A percentile compares a stretch with the other conserved stretches of the same genome.
These are phyloP conservation scores for Schrankia costaestrigalis DNA, from an alignment of 2,888 invertebrate genomes.

Conservation along the genomic window DNA sequence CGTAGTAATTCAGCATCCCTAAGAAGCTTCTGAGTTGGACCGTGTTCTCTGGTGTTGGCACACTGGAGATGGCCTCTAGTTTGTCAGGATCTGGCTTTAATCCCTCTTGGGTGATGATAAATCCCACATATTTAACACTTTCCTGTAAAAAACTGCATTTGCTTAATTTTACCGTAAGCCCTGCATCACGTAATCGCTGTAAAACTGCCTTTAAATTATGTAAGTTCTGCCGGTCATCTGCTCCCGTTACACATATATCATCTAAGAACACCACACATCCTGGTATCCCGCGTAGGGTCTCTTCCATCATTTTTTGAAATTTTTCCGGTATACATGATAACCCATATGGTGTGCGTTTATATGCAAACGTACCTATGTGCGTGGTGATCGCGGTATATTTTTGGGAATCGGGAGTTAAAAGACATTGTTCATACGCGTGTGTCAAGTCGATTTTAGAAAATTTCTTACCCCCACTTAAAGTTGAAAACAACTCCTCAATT, in stretches of 20 bases:
- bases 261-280: slow-evolving; percentile 1
- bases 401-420: not conserved
- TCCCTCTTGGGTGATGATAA: not conserved
- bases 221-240: not conserved
- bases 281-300: not conserved
- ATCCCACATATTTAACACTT: not conserved
- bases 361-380: not conserved
- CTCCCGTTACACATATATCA: slow-evolving; percentile 1
- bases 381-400: not conserved
- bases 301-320: slow-evolving; percentile 2
- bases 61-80: not conserved
- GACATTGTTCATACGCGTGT: not conserved
- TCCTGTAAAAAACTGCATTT: not conserved
- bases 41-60: not conserved
- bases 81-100: not conserved
- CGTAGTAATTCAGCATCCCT: not conserved
- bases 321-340: slow-evolving; percentile 5
- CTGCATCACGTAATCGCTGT: not conserved
- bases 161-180: slow-evolving; percentile 1
- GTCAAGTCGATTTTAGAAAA: slow-evolving; percentile 10
- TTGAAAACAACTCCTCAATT: slow-evolving; percentile 27
- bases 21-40: not conserved
- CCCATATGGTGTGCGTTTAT: slow-evolving; percentile 1
- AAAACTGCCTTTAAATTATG: not conserved
- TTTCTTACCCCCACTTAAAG: slow-evolving; percentile 14